phyloP scores from a whole-genome alignment of 2,888 invertebrate genomes.

The Ceraclea dissimilis region DNA sequence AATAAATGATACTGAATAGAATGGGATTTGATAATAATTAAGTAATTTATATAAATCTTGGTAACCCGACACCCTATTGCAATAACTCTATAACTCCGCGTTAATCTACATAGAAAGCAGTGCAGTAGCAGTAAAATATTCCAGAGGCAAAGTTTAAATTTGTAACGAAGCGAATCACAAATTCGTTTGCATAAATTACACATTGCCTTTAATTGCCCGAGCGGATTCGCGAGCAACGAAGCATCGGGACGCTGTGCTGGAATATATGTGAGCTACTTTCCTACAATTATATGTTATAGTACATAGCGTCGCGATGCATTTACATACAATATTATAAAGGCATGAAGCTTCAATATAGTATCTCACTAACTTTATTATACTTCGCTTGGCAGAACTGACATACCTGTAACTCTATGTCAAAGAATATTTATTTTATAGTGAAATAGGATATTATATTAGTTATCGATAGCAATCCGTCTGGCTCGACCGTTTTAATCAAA shows the following conservation, averaged over 20 bases:
- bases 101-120: slow-evolving; percentile 1
- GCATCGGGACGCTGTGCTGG: neutral
- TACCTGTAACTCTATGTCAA: too few species aligned
- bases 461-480: too few species aligned
- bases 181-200: slow-evolving; percentile 28
- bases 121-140: slow-evolving; percentile 23
- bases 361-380: slow-evolving; percentile 4
- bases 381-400: neutral
- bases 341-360: slow-evolving; percentile 12
- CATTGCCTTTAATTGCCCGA: slow-evolving; percentile 26
- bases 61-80: too few species aligned
- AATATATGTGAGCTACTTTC: neutral
- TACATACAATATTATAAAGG: slow-evolving; percentile 21
- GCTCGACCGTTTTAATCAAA: too few species aligned
- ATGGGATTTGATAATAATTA: too few species aligned
- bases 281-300: too few species aligned
- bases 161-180: slow-evolving; percentile 27
- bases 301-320: slow-evolving; percentile 19
- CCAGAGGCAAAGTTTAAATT: slow-evolving; percentile 25
- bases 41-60: too few species aligned
- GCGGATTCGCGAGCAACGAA: slow-evolving; percentile 15
- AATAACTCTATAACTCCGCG: too few species aligned
- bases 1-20: too few species aligned
- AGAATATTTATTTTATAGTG: too few species aligned
- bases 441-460: too few species aligned